Evolutionary conservation across 2,113 vertebrate genomes (phyloP).

Genomic region (Myrmophylax atrothorax): DNA sequence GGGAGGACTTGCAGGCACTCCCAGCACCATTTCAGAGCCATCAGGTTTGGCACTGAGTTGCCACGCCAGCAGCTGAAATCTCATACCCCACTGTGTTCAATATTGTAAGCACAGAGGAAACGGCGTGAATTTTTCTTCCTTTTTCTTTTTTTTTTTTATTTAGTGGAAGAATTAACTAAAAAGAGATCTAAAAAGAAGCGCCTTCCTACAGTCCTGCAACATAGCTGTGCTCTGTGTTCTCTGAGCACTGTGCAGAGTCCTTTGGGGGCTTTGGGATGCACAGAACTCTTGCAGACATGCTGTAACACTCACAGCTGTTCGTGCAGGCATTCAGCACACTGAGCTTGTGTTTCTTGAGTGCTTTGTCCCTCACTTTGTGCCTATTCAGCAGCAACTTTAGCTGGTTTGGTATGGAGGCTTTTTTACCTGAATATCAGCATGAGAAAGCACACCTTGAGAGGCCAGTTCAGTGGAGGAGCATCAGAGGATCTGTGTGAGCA

Average conservation of each 20-base stretch:
- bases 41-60: neutral
- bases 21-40: neutral
- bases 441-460: neutral
- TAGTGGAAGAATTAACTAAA: neutral
- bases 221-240: neutral
- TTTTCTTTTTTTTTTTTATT: neutral
- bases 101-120: neutral
- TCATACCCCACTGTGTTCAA: neutral
- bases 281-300: fast-evolving
- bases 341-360: neutral
- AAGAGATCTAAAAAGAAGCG: neutral
- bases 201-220: neutral
- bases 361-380: neutral
- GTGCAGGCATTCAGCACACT: neutral
- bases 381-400: neutral
- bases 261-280: neutral
- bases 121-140: neutral
- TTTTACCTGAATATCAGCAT: neutral
- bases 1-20: neutral
- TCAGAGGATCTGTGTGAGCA: neutral
- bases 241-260: neutral
- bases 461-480: neutral
- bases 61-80: neutral
- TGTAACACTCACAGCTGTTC: neutral
- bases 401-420: neutral